Evolutionary conservation across 2,888 invertebrate species (phyloP), one percentile per base, ranked within the genome.

Genomic region (Ophioninae sp.): DNA sequence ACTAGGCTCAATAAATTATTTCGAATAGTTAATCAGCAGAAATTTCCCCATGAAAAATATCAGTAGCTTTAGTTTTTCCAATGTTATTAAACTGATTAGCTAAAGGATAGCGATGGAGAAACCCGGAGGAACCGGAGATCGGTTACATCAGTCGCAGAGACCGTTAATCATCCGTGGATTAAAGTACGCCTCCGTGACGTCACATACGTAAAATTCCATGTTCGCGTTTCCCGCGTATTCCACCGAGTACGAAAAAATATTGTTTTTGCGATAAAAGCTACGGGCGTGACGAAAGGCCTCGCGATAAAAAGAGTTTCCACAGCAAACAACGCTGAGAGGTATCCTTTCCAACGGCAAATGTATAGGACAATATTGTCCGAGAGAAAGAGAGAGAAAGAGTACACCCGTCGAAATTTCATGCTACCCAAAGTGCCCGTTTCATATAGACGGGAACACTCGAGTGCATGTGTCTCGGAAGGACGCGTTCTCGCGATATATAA

Each of bases 351-450:
- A 30, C 73, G 37, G 44, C 41, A 21, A 56, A 59, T 72, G 70
- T 64, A 50, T 69, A 70, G 72, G 72, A 79, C 30, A 79, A 79
- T 79, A 79, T 79, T 79, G 79, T 67, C 72, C 72, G n/a, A n/a
- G n/a, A n/a, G n/a, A n/a, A n/a, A n/a, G 65, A 79, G 65, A n/a
- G 61, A 64, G 44, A 21, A 7, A 59, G 41, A 39, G 23, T 23
- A 39, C 23, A 21, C 41, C 23, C 44, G 39, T 78, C 21, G 39
- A 64, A 78, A 78, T 70, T 70, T 62, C 17, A 78, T 64, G 70
- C 70, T 44, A 64, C 62, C 56, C 70, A 56, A 7, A 30, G 68
- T 50, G 44, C 23, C 77, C 30, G 30, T 69, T 62, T 20, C 37
- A 37, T 20, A 56, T 56, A 37, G 7, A 50, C 56, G 64, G 6